Percentiles rank a stretch among this genome's conserved stretches.
These are phyloP conservation scores for Andrena minutula DNA, from an alignment of 2,888 invertebrate species.

Conservation along the genomic window DNA sequence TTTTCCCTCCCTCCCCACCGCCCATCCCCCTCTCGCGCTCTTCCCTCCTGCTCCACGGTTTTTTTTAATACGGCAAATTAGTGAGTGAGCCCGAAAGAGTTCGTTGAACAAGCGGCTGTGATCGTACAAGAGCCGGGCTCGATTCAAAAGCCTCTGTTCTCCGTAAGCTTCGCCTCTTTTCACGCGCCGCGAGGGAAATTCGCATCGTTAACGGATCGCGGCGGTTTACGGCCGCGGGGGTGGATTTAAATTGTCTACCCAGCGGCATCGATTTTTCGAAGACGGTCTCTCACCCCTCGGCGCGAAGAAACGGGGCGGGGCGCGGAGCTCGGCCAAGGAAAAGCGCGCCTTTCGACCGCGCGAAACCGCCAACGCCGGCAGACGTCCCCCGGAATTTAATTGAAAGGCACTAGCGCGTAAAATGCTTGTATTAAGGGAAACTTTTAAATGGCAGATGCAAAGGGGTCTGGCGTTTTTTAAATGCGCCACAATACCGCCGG, in stretches of 20 bases:
- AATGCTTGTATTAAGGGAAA: slow-evolving; percentile 30
- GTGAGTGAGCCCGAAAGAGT: slow-evolving; percentile 65
- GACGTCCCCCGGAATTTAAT: slow-evolving; percentile 29
- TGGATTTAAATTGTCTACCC: slow-evolving; percentile 33
- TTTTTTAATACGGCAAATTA: slow-evolving; percentile 73
- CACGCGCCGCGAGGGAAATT: slow-evolving; percentile 56
- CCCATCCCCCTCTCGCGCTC: background rate
- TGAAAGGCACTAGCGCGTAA: slow-evolving; percentile 36
- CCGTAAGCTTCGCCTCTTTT: slow-evolving; percentile 49
- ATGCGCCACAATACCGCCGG: background rate
- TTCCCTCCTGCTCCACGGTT: background rate
- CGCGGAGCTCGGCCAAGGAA: slow-evolving; percentile 6
- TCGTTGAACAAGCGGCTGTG: slow-evolving; percentile 63
- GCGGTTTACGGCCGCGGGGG: slow-evolving; percentile 29
- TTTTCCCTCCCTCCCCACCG: slow-evolving; percentile 25
- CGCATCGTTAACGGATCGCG: slow-evolving; percentile 63
- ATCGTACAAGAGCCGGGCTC: slow-evolving; percentile 56
- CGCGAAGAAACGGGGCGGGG: background rate
- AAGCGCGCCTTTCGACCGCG: slow-evolving; percentile 2
- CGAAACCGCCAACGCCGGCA: slow-evolving; percentile 1
- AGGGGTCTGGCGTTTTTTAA: background rate
- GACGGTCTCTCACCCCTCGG: background rate
- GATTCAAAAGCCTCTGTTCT: slow-evolving; percentile 63
- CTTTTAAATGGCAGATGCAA: background rate
- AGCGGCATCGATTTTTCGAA: slow-evolving; percentile 23